phyloP scores from a whole-genome alignment of 2,797 vertebrate species.

The Sebastes matsubarae region DNA sequence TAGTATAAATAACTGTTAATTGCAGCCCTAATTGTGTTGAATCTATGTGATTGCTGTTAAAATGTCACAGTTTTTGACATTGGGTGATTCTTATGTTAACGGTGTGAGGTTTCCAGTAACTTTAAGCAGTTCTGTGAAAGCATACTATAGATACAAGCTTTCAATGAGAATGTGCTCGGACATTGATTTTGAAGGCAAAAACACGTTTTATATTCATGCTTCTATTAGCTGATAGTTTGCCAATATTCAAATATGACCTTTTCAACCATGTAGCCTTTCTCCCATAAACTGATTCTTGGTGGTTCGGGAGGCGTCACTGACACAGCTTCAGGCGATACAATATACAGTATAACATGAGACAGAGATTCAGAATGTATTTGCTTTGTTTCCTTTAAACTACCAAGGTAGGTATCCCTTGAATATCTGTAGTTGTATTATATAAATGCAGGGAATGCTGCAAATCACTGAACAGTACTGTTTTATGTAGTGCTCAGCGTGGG shows the following conservation, averaged over 20 bases:
- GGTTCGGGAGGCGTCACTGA: not conserved
- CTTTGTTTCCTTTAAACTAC: not conserved
- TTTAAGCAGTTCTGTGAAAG: not conserved
- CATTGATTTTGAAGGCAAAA: not conserved
- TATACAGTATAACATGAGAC: not conserved
- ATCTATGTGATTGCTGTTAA: not conserved
- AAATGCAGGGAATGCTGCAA: not conserved
- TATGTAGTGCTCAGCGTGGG: too few species aligned
- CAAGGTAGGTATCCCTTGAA: not conserved
- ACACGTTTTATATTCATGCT: not conserved
- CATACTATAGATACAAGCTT: not conserved
- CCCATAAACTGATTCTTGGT: not conserved
- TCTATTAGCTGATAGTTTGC: not conserved
- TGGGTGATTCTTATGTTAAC: not conserved
- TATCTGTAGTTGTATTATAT: not conserved
- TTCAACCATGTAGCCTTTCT: not conserved
- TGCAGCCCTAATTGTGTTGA: not conserved
- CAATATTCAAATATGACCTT: not conserved
- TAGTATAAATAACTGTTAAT: not conserved
- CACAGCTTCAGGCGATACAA: not conserved
- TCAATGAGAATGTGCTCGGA: not conserved
- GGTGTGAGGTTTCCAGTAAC: not conserved
- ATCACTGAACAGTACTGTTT: not conserved
- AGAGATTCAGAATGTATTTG: not conserved
- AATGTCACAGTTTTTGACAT: too few species aligned